Evolutionary conservation across 2,113 vertebrate species (phyloP), one percentile per base, ranked within the genome.

Genomic region (Melanerpes formicivorus): DNA sequence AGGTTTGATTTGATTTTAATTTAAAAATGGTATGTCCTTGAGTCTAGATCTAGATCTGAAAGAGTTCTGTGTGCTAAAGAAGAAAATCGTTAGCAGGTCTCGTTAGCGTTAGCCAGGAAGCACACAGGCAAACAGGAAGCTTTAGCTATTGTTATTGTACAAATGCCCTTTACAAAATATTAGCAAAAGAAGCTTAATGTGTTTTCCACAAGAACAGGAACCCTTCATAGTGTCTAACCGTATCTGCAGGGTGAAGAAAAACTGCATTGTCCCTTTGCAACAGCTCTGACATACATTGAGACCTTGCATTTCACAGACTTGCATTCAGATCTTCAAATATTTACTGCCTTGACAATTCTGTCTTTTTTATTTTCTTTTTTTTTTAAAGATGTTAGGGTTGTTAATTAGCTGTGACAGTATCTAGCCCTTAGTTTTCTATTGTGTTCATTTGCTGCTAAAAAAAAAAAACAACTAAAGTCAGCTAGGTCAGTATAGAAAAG

Each of bases 161-260:
- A 93, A 94, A 95, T 97, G 93, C 94, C 95, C 88, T 96, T 96
- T 96, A 96, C 84, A 96, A 96, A 97, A 97, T 94, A 93, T 62
- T 89, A 96, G 81, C 81, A 92, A 92, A 71, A 96, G 76, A 55
- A 55, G 78, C 95, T 88, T 96, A 79, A 92, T 79, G 83, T 91
- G 73, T 90, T 97, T 97, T 97, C 96, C 93, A 95, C 93, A 92
- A 93, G 96, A 86, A 95, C 91, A 81, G 94, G 87, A 80, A 67
- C 79, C 91, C 96, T 96, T 97, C 96, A 91, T 76, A 81, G 70
- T 90, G 42, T 95, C 91, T 91, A 92, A 87, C 80, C 60, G 55
- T 85, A 87, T 95, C 84, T 93, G 62, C 84, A 75, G 44, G 60
- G 63, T 4, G 54, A 82, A 90, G 87, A 95, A 88, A 94, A 92